These are phyloP conservation scores for Rhingia campestris DNA, from an alignment of 2,888 invertebrate species.

Conservation along the genomic window DNA sequence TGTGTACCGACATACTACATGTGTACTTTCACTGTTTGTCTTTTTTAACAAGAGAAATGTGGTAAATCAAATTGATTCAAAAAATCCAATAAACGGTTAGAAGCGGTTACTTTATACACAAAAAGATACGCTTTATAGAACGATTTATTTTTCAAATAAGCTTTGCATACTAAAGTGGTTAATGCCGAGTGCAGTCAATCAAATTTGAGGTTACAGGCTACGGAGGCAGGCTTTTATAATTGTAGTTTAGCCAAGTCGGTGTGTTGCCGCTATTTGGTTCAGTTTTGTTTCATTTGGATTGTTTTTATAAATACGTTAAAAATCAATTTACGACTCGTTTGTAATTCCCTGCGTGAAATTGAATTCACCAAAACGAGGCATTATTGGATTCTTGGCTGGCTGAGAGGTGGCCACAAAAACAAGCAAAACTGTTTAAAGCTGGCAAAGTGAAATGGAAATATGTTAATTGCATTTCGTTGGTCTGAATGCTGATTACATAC, in stretches of 20 bases:
- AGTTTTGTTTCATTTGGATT: constrained; percentile 17
- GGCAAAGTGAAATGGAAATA: constrained; percentile 50
- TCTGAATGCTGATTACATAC: constrained; percentile 3
- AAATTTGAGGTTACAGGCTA: constrained; percentile 44
- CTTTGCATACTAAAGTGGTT: constrained; percentile 39
- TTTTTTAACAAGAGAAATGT: constrained; percentile 54
- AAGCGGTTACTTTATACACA: not conserved
- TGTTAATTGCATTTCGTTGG: constrained; percentile 59
- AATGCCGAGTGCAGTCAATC: constrained; percentile 52
- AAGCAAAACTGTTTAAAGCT: constrained; percentile 11
- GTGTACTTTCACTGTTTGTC: constrained; percentile 41
- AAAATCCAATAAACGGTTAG: constrained; percentile 51
- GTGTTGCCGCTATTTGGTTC: not conserved
- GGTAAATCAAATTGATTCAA: constrained; percentile 62
- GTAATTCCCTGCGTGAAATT: constrained; percentile 66
- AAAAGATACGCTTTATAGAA: not conserved
- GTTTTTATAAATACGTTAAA: constrained; percentile 68
- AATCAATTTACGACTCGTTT: constrained; percentile 67
- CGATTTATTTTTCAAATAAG: not conserved
- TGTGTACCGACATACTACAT: constrained; percentile 2
- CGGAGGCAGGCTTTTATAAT: constrained; percentile 8
- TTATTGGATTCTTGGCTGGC: constrained; percentile 62
- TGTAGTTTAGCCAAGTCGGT: not conserved
- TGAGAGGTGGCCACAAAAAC: constrained; percentile 45
- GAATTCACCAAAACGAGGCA: constrained; percentile 42